Evolutionary conservation across 2,113 vertebrate species (phyloP).

Genomic region (Syrrhaptes paradoxus): DNA sequence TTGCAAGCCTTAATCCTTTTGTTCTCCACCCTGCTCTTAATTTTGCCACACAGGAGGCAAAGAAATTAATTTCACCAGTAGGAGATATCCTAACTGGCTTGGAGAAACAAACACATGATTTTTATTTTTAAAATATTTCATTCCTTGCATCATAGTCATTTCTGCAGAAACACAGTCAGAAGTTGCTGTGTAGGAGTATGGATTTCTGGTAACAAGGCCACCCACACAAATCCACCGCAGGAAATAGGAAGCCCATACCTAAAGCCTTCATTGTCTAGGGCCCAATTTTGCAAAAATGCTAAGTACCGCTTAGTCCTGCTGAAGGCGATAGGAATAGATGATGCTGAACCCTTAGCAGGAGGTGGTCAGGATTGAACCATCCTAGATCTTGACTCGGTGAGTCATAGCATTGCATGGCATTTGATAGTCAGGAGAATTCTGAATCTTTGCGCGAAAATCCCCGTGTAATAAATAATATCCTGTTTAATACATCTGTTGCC

Average conservation of each 20-base stretch:
- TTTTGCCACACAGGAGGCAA: neutral
- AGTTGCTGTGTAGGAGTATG: constrained; percentile 71
- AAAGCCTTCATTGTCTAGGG: constrained; percentile 47
- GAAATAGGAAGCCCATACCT: constrained; percentile 65
- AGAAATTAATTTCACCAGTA: neutral
- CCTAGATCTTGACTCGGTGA: neutral
- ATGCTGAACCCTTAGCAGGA: neutral
- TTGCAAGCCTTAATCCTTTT: neutral
- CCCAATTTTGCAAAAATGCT: constrained; percentile 19
- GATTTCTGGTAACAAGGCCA: constrained; percentile 76
- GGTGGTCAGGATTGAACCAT: neutral
- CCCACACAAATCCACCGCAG: constrained; percentile 65
- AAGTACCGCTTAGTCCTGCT: neutral
- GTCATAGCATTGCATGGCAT: neutral
- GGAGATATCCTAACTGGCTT: constrained; percentile 15
- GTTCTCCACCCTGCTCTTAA: neutral
- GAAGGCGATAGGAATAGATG: constrained; percentile 11
- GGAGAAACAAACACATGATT: constrained; percentile 31
- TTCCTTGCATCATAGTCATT: constrained; percentile 74
- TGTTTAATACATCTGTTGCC: neutral
- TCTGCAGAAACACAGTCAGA: constrained; percentile 77
- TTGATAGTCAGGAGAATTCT: neutral
- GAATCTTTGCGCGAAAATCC: neutral
- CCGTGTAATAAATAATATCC: neutral
- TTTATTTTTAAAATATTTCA: constrained; percentile 53